Percentiles rank a stretch among this genome's conserved stretches.
Evolutionary conservation across 2,888 invertebrate species (phyloP).

Genomic region (Esperia sulphurella): DNA sequence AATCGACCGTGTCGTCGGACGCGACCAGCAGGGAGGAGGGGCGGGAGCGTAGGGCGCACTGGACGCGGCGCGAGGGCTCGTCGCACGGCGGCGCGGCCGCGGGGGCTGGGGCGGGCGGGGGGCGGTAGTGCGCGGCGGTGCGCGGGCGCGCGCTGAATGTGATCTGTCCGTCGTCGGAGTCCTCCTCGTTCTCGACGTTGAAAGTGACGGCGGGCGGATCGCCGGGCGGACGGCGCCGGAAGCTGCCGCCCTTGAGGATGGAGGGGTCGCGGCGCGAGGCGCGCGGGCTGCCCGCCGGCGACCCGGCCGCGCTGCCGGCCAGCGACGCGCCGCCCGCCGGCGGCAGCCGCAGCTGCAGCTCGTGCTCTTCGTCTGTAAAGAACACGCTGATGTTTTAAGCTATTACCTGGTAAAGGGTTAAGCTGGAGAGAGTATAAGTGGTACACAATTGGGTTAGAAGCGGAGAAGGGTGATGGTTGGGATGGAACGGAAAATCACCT

Average conservation of each 20-base stretch:
- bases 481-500: constrained; percentile 21
- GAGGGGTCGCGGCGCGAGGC: constrained; percentile 49
- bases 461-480: constrained; percentile 10
- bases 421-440: no score
- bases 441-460: constrained; percentile 1
- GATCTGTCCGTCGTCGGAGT: constrained; percentile 65
- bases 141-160: constrained; percentile 55
- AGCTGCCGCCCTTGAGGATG: constrained; percentile 50
- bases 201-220: constrained; percentile 68
- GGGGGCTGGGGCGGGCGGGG: constrained; percentile 26
- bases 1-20: constrained; percentile 33
- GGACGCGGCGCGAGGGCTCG: constrained; percentile 15
- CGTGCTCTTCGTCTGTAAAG: constrained; percentile 65
- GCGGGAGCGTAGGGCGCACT: constrained; percentile 29
- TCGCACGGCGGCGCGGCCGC: no score
- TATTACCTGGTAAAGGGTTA: background rate
- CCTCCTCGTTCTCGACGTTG: constrained; percentile 68
- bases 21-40: constrained; percentile 52
- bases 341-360: constrained; percentile 41
- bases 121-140: constrained; percentile 21
- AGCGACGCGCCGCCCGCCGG: constrained; percentile 22
- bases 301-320: constrained; percentile 31
- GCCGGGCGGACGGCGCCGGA: constrained; percentile 35
- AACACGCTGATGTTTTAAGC: constrained; percentile 18
- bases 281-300: constrained; percentile 41